Evolutionary conservation across 2,888 invertebrate species (phyloP).

Genomic region (Thalpophila matura): DNA sequence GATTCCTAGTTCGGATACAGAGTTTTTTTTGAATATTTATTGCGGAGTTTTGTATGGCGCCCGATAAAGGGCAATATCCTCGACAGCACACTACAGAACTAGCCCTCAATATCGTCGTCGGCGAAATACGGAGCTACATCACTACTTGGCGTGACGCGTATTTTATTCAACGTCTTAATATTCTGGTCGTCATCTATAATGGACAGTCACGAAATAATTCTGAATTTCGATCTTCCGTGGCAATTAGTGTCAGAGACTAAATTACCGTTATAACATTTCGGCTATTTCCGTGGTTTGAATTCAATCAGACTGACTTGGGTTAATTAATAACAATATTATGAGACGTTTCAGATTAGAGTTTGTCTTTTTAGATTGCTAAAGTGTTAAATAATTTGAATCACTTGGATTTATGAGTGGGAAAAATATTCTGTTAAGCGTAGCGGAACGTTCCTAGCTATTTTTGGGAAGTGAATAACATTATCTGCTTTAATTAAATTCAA

Average conservation of each 20-base stretch:
- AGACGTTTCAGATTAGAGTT: slow-evolving; percentile 26
- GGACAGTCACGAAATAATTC: slow-evolving; percentile 45
- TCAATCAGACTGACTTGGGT: slow-evolving; percentile 42
- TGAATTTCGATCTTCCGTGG: slow-evolving; percentile 45
- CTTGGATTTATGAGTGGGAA: slow-evolving; percentile 1
- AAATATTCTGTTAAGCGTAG: background rate
- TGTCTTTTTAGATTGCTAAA: slow-evolving; percentile 18
- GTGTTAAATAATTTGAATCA: slow-evolving; percentile 9
- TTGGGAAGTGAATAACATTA: background rate
- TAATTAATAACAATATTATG: slow-evolving; percentile 54
- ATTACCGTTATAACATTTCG: slow-evolving; percentile 49
- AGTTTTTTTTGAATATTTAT: background rate
- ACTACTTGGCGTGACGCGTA: background rate
- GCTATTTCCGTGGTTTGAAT: slow-evolving; percentile 36
- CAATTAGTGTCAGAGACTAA: slow-evolving; percentile 57
- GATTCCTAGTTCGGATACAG: too few species aligned
- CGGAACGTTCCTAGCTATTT: background rate
- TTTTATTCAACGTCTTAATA: slow-evolving; percentile 31
- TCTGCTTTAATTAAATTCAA: background rate
- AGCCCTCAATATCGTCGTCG: background rate
- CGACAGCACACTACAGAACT: too few species aligned
- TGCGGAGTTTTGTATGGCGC: background rate
- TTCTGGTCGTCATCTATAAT: slow-evolving; percentile 27
- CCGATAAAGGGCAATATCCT: background rate
- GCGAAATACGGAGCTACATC: background rate